Evolutionary conservation across 2,797 vertebrate species (phyloP), one percentile per base, ranked within the genome.

Genomic region (Psittacula derbiana): DNA sequence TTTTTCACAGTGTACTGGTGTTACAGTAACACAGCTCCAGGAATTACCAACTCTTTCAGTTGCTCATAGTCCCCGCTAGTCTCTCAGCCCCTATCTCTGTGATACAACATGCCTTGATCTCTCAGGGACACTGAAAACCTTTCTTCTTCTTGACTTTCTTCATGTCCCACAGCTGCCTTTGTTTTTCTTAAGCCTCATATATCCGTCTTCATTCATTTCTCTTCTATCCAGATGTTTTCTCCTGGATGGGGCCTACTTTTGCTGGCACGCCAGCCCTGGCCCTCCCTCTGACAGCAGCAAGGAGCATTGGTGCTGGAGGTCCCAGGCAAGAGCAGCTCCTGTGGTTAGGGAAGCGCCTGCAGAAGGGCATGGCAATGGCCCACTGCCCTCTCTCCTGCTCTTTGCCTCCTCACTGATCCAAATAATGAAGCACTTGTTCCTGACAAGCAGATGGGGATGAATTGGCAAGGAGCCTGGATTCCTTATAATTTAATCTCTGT

Each of bases 401-500:
- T 79, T 88, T 82, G 46, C 62, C 84, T 60, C 21, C 10, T 81
- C 67, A 46, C 28, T 0, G 0, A 92, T 55, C 46, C 66, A 73
- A 66, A 80, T 84, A 94, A 92, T 5, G 12, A 81, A 92, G 46
- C 50, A 24, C 86, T 94, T 91, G 70, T 41, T 94, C 62, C 60
- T 94, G 82, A 88, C 57, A 81, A 92, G 83, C 76, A 84, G 90
- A 94, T 88, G 88, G 53, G 65, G 60, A 64, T 38, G 73, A 92
- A 93, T 16, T 96, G 95, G 91, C 93, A 91, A 92, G 44, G 33
- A 95, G 90, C 92, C 90, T 0, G 0, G 66, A 86, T 84, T 90
- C 43, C 44, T 82, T 93, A 84, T 86, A 93, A 79, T 83, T 95
- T 94, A 86, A 93, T 95, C 80, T 93, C 81, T 91, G 40, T 86